Conservation (phyloP, 2,113 vertebrate species). For the Sitta europaea region DNA sequence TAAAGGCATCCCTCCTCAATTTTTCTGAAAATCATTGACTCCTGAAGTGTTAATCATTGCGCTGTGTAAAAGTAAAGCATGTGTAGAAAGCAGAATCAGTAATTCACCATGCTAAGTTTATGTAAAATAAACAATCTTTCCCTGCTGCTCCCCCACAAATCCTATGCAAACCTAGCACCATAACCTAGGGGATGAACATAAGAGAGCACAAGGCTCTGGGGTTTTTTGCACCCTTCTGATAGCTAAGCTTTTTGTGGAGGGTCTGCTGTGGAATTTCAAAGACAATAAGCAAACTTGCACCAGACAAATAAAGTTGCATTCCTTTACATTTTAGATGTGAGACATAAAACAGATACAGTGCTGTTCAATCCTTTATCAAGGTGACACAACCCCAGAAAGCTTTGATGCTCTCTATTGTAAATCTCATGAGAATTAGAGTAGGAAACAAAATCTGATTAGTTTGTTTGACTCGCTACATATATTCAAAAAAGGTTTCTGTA, state of each 20-base stretch:
- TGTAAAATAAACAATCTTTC: background rate
- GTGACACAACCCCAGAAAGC: conserved; percentile 35
- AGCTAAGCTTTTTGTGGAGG: conserved; percentile 29
- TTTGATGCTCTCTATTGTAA: conserved; percentile 59
- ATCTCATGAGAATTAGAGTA: conserved; percentile 49
- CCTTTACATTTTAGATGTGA: conserved; percentile 61
- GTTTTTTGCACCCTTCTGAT: conserved; percentile 50
- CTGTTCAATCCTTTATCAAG: conserved; percentile 29
- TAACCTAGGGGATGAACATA: conserved; percentile 29
- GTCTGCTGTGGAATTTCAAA: conserved; percentile 60
- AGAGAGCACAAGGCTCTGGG: conserved; percentile 24
- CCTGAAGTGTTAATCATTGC: background rate
- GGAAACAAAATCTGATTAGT: conserved; percentile 69
- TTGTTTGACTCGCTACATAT: conserved; percentile 68
- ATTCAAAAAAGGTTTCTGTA: conserved; percentile 59
- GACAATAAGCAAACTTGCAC: conserved; percentile 57
- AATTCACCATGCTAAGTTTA: background rate
- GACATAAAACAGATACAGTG: conserved; percentile 51
- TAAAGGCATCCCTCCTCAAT: background rate
- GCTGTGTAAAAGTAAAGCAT: background rate
- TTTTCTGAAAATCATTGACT: background rate
- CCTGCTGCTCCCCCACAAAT: background rate
- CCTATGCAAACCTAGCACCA: background rate
- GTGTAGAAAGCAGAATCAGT: conserved; percentile 6
- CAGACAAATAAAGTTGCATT: conserved; percentile 61